Base-by-base conservation (phyloP, 2,113 vertebrate genomes). In the Sphaerodactylus townsendi region DNA sequence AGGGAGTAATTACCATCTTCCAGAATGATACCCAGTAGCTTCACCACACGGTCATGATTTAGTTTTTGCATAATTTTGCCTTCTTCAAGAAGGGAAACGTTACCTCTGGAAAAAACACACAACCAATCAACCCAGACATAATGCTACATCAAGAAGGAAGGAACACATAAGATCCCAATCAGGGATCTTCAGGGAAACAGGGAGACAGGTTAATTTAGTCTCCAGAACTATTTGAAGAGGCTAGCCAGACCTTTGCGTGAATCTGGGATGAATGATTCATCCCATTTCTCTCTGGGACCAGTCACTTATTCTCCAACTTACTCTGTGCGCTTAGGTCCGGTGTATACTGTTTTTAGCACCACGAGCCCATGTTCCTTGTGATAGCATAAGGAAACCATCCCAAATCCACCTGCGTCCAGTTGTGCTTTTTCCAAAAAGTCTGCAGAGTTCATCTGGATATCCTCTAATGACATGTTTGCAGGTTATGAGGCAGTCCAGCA, bases 331-430 rank as follows among this genome's bases (percentile, higher is more conserved):
- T 96, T 96, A 7, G 95, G 95, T 70, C 99, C 99, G 0, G 97
- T 99, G 66, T 98, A 99, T 28, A 99, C 96, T 0, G 96, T 99
- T 93, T 99, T 99, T 90, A 98, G 80, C 39, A 98, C 97, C 88
- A 99, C 98, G 0, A 97, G 94, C 14, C 98, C 98, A 15, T 98
- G 93, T 10, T 88, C 97, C 75, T 92, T 96, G 88, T 99, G 98
- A 39, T 95, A 94, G 76, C 98, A 99, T 82, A 99, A 92, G 56
- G 95, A 98, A 77, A 99, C 98, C 8, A 97, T 95, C 41, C 98
- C 98, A 46, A 98, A 99, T 8, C 97, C 97, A 70, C 98, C 98
- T 30, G 96, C 96, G 19, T 98, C 98, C 83, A 99, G 91, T 0
- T 93, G 90, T 53, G 94, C 83, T 48, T 90, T 94, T 75, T 93